Evolutionary conservation across 1,140 invertebrate species (phyloP).

Genomic region (Temnothorax nylanderi): DNA sequence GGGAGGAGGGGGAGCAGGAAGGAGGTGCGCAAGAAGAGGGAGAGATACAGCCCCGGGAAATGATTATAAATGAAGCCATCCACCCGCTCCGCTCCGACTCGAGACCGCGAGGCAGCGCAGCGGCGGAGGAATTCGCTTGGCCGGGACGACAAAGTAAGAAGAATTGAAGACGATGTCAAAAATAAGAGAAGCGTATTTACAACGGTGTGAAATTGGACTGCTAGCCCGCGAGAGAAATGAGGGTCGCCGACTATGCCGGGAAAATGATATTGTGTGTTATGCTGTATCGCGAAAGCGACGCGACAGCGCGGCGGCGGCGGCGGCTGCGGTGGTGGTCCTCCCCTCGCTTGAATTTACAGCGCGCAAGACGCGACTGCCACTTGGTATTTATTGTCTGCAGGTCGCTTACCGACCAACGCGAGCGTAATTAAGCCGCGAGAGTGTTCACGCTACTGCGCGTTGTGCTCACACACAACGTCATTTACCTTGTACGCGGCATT

Average conservation of each 20-base stretch:
- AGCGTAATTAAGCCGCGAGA: constrained; percentile 53
- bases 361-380: constrained; percentile 59
- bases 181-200: constrained; percentile 83
- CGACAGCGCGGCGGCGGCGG: constrained; percentile 54
- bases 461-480: not conserved
- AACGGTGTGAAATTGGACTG: constrained; percentile 85
- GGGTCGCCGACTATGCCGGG: constrained; percentile 76
- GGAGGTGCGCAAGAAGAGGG: constrained; percentile 41
- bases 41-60: constrained; percentile 81
- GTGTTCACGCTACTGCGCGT: constrained; percentile 23
- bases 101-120: constrained; percentile 62
- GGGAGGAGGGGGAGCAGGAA: not conserved
- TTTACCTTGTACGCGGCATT: not conserved
- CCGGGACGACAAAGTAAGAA: constrained; percentile 79
- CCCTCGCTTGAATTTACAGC: constrained; percentile 65
- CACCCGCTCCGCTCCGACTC: constrained; percentile 55
- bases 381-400: constrained; percentile 71
- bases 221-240: constrained; percentile 81
- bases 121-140: constrained; percentile 65
- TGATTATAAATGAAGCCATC: constrained; percentile 85
- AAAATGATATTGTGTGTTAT: constrained; percentile 80
- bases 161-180: constrained; percentile 81
- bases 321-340: not conserved
- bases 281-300: constrained; percentile 70
- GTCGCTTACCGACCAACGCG: constrained; percentile 52